phyloP scores from a whole-genome alignment of 2,888 invertebrate genomes.

The Epistrophe grossulariae region DNA sequence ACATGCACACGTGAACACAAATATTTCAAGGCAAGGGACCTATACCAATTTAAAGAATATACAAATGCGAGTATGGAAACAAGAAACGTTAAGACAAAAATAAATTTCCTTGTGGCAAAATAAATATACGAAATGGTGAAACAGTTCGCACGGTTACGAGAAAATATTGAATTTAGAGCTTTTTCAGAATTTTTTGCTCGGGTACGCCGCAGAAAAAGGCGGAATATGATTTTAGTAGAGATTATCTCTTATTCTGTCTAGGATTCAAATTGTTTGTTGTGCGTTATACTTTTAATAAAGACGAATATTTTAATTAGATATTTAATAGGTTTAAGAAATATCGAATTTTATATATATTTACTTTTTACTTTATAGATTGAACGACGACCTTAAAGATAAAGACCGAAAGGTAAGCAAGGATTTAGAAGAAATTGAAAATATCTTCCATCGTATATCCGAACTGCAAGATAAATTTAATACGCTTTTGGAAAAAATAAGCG shows the following conservation, averaged over 20 bases:
- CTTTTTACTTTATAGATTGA: constrained; percentile 87
- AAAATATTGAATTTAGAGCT: constrained; percentile 44
- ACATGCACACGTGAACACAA: constrained; percentile 28
- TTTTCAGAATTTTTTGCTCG: constrained; percentile 35
- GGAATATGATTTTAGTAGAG: constrained; percentile 53
- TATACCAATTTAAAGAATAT: constrained; percentile 30
- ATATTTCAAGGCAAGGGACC: constrained; percentile 51
- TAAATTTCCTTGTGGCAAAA: constrained; percentile 58
- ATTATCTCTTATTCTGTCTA: constrained; percentile 36
- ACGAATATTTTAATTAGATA: background rate
- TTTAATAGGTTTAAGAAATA: background rate
- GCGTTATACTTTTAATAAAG: background rate
- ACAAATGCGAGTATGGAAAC: constrained; percentile 46
- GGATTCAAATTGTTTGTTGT: constrained; percentile 28
- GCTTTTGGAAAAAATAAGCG: constrained; percentile 87
- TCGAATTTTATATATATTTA: background rate
- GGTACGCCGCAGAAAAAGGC: constrained; percentile 40
- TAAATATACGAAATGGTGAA: constrained; percentile 43
- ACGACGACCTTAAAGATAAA: constrained; percentile 90
- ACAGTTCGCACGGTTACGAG: constrained; percentile 31
- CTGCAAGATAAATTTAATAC: constrained; percentile 88
- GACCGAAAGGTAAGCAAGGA: constrained; percentile 90
- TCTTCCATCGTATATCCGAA: constrained; percentile 89
- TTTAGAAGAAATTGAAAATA: constrained; percentile 90
- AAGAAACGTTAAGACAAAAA: constrained; percentile 61